Percentiles rank a stretch among this genome's conserved stretches.
These are phyloP conservation scores for Leptinotarsa peninsularis DNA, from an alignment of 2,888 invertebrate genomes.

Conservation along the genomic window DNA sequence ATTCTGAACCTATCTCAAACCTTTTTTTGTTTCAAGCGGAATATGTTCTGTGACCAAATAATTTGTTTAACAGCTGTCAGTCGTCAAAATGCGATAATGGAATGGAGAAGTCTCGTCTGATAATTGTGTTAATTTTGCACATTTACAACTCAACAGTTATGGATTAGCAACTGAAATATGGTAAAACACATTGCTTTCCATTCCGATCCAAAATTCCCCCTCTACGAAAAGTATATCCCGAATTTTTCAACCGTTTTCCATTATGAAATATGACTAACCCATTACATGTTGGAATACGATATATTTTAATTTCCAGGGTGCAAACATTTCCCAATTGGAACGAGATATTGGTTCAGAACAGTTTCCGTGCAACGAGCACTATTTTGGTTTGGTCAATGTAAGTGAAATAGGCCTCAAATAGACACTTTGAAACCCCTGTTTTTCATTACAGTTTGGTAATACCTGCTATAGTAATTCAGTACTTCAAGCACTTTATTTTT, in stretches of 20 bases:
- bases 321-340: conserved; percentile 99
- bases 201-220: not conserved
- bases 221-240: not conserved
- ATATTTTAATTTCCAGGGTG: conserved; percentile 78
- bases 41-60: conserved; percentile 19
- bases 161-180: conserved; percentile 66
- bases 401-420: conserved; percentile 65
- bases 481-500: conserved; percentile 98
- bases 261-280: conserved; percentile 30
- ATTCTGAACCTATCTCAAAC: conserved; percentile 12
- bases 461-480: conserved; percentile 99
- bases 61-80: conserved; percentile 59
- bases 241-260: conserved; percentile 25
- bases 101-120: conserved; percentile 64
- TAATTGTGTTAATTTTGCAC: conserved; percentile 63
- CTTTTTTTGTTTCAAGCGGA: conserved; percentile 1
- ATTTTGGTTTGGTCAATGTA: conserved; percentile 99
- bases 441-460: conserved; percentile 90
- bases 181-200: conserved; percentile 50
- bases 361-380: conserved; percentile 98
- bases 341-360: conserved; percentile 99
- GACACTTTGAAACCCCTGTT: conserved; percentile 23
- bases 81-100: conserved; percentile 66
- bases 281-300: conserved; percentile 30
- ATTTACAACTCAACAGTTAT: conserved; percentile 65